These are phyloP conservation scores for Lacerta bilineata DNA, from an alignment of 2,797 vertebrate species.

Conservation along the genomic window DNA sequence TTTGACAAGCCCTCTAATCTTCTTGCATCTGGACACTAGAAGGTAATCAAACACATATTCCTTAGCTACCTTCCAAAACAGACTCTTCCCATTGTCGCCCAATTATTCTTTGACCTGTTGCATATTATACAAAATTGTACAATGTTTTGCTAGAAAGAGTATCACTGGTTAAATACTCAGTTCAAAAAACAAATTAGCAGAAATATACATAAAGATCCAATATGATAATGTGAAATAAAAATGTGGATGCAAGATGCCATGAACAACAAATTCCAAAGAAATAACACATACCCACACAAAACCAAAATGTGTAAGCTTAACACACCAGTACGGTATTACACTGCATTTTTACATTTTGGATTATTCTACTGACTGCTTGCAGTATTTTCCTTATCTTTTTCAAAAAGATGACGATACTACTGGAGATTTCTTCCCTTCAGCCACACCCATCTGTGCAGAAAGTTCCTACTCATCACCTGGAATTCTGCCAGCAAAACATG, in stretches of 20 bases:
- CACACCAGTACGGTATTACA: neutral
- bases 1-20: conserved; percentile 94
- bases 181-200: conserved; percentile 1
- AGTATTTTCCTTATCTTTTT: neutral
- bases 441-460: neutral
- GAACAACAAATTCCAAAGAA: neutral
- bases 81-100: neutral
- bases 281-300: neutral
- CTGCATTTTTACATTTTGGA: neutral
- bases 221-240: neutral
- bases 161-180: fast-evolving
- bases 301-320: neutral
- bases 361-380: neutral
- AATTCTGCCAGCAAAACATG: conserved; percentile 20
- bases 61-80: conserved; percentile 41
- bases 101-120: conserved; percentile 25
- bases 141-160: neutral
- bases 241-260: neutral
- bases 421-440: neutral
- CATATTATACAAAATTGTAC: neutral
- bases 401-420: neutral
- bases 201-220: neutral
- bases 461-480: neutral
- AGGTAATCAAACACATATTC: conserved; percentile 53
- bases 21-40: conserved; percentile 90